These are phyloP conservation scores for Drosophila mauritiana DNA, from an alignment of 1,140 invertebrate species.

Conservation along the genomic window DNA sequence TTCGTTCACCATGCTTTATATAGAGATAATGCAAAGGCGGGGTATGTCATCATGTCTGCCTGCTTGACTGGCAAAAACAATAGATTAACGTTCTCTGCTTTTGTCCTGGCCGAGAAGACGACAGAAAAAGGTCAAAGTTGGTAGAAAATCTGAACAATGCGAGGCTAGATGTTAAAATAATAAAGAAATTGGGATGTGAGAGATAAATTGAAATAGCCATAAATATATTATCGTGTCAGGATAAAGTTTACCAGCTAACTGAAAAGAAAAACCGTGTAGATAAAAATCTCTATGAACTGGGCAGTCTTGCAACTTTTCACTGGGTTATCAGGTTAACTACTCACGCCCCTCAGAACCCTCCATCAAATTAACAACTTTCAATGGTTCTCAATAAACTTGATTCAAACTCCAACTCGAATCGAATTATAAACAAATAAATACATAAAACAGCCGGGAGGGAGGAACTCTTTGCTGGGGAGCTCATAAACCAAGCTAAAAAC, in stretches of 20 bases:
- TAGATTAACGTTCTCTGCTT: constrained; percentile 67
- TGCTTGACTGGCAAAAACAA: constrained; percentile 68
- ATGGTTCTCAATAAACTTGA: constrained; percentile 37
- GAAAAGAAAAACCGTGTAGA: not conserved
- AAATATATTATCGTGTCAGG: constrained; percentile 36
- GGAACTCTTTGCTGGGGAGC: constrained; percentile 40
- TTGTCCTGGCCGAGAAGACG: constrained; percentile 41
- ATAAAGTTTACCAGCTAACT: constrained; percentile 7
- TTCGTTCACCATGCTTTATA: constrained; percentile 43
- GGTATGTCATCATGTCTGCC: constrained; percentile 62
- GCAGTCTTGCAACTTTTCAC: constrained; percentile 1
- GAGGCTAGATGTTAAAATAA: constrained; percentile 37
- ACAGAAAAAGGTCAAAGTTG: constrained; percentile 49
- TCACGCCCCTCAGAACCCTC: not conserved
- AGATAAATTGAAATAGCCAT: constrained; percentile 54
- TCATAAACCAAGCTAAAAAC: constrained; percentile 67
- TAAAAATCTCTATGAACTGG: constrained; percentile 24
- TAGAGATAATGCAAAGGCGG: constrained; percentile 46
- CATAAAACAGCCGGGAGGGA: constrained; percentile 38
- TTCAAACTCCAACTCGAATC: constrained; percentile 52
- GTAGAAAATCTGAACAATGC: constrained; percentile 3
- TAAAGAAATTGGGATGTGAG: constrained; percentile 45
- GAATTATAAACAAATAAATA: constrained; percentile 82
- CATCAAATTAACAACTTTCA: constrained; percentile 16
- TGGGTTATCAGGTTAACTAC: constrained; percentile 27